These are phyloP conservation scores for Antheraea yamamai DNA, from an alignment of 2,888 invertebrate species.

Conservation along the genomic window DNA sequence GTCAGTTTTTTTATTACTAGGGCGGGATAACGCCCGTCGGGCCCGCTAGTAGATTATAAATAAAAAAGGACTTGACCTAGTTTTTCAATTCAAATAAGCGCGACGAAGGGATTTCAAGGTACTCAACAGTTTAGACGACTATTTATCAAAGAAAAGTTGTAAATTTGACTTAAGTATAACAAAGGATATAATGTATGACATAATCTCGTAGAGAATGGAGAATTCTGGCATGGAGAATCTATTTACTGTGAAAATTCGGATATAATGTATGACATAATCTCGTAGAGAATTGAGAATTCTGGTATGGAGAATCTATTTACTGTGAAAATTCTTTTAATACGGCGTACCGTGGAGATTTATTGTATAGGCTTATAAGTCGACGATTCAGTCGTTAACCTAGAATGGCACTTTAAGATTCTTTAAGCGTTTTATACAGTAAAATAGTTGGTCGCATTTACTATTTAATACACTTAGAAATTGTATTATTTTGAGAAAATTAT, in stretches of 20 bases:
- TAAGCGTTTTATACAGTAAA: background rate
- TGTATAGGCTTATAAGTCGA: background rate
- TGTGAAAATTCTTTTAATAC: background rate
- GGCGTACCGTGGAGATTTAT: background rate
- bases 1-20: too few species aligned
- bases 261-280: background rate
- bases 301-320: background rate
- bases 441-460: background rate
- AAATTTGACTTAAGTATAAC: background rate
- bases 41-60: too few species aligned
- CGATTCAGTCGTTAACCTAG: background rate
- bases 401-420: background rate
- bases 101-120: background rate
- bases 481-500: too few species aligned
- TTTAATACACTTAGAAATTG: background rate
- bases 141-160: background rate
- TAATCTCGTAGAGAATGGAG: background rate
- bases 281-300: too few species aligned
- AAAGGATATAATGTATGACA: background rate
- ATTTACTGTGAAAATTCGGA: background rate
- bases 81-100: background rate
- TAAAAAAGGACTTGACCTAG: background rate
- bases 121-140: background rate
- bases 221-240: background rate
- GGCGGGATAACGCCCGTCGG: too few species aligned